Evolutionary conservation across 2,797 vertebrate genomes (phyloP), one percentile per base, ranked within the genome.

Genomic region (Neosilurus hyrtlii): DNA sequence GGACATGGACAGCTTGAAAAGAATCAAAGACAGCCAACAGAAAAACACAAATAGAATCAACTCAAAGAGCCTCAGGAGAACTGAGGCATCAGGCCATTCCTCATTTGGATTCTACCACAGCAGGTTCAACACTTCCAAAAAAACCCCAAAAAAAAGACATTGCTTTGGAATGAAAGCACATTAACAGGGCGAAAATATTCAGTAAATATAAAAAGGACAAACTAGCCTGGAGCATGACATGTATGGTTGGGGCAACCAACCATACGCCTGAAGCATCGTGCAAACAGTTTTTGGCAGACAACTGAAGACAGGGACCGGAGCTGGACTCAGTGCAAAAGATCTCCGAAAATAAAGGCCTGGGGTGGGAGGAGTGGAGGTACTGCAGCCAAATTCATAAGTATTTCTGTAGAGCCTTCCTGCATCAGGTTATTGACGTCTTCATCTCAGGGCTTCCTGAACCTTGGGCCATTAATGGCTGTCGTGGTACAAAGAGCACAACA

Each of bases 131-230:
- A n/a, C 84, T 86, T 90, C 86, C 72, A 76, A 43, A 43, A 43
- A 43, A 43, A 43, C 2, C 4, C 4, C 4, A 43, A 43, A 43
- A 43, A 43, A 43, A 43, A 43, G 8, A 4, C 43, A 43, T 8
- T 43, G 43, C 43, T 43, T 90, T 91, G 89, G 91, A 91, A 86
- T 86, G 82, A 90, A 85, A 90, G 87, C 89, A 91, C 81, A 82
- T 85, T 90, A 88, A 89, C 79, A 87, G 70, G 83, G 88, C 18
- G 91, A 87, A 83, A 79, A 83, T 89, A 81, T 68, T 79, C 80
- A 71, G 78, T 73, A 89, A 75, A 89, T 77, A 80, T 83, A 86
- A 86, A 86, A 87, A 86, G 51, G 52, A 75, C 26, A 83, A 89
- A 87, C 83, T 85, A 89, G 20, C 85, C 83, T 85, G 81, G 76